phyloP scores from a whole-genome alignment of 2,888 invertebrate species.

The Bombylius major region DNA sequence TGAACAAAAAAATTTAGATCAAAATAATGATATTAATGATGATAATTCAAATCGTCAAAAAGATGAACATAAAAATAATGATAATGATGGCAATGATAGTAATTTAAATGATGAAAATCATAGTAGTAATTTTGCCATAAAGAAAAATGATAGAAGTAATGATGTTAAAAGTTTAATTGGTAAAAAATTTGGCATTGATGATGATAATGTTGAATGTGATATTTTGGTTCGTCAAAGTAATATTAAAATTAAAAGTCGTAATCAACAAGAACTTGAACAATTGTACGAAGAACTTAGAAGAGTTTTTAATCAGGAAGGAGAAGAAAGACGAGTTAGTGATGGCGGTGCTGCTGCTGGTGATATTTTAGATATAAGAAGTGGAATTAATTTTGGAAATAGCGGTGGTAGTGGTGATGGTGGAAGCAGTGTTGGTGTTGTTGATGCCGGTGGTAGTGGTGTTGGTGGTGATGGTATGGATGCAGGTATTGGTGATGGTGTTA shows the following conservation, averaged over 20 bases:
- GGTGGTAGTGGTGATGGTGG: constrained; percentile 8
- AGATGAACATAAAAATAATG: too few relatives aligned
- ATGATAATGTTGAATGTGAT: background rate
- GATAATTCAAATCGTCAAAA: too few relatives aligned
- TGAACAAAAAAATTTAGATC: too few relatives aligned
- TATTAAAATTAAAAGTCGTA: background rate
- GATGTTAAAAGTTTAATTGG: too few relatives aligned
- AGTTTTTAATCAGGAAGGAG: too few relatives aligned
- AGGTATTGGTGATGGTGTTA: background rate
- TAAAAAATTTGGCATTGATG: background rate
- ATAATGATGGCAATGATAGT: too few relatives aligned
- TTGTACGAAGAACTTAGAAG: too few relatives aligned
- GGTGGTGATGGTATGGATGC: background rate
- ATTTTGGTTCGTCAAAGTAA: background rate
- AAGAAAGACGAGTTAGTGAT: background rate
- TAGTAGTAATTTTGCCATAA: too few relatives aligned
- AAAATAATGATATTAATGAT: too few relatives aligned
- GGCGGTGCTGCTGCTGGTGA: background rate
- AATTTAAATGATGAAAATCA: too few relatives aligned
- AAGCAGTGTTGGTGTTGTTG: constrained; percentile 6
- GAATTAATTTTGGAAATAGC: constrained; percentile 8
- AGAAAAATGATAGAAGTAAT: too few relatives aligned
- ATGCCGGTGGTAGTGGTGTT: background rate
- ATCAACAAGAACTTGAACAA: too few relatives aligned
- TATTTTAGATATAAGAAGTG: constrained; percentile 7